Evolutionary conservation across 1,140 invertebrate species (phyloP).

Genomic region (Leptinotarsa texana): DNA sequence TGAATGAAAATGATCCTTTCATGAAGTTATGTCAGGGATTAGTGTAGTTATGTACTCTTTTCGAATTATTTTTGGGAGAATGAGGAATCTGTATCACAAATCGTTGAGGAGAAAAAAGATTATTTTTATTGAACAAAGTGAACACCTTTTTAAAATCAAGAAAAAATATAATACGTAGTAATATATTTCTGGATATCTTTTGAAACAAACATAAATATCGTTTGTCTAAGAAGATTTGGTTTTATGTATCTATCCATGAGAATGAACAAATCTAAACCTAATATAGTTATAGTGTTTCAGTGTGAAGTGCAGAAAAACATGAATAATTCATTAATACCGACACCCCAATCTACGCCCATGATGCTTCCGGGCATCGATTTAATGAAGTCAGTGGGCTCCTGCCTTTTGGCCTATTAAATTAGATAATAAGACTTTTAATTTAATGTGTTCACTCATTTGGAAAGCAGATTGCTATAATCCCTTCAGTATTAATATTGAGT

Average conservation of each 20-base stretch:
- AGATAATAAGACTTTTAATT: slow-evolving; percentile 19
- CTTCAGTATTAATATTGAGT: neutral
- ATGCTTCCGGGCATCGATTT: slow-evolving; percentile 16
- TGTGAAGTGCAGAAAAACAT: neutral
- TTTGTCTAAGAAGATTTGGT: too few relatives aligned
- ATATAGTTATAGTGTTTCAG: neutral
- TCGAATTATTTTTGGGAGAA: neutral
- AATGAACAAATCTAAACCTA: neutral
- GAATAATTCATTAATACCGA: neutral
- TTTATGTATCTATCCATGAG: neutral
- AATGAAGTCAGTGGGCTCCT: slow-evolving; percentile 19
- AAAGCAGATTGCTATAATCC: slow-evolving; percentile 14
- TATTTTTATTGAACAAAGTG: neutral
- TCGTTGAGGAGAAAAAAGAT: neutral
- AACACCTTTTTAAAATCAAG: too few relatives aligned
- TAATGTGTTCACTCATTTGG: slow-evolving; percentile 19
- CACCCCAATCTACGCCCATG: neutral
- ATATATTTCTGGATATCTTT: too few relatives aligned
- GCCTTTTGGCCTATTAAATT: slow-evolving; percentile 23
- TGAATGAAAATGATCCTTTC: too few relatives aligned
- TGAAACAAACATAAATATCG: too few relatives aligned
- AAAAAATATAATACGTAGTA: too few relatives aligned
- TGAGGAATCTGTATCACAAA: neutral
- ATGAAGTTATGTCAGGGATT: too few relatives aligned
- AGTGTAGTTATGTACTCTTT: too few relatives aligned